A percentile compares a stretch with the other conserved stretches of the same genome.
These are phyloP conservation scores for Leptosomus discolor DNA, from an alignment of 2,113 vertebrate species.

Conservation along the genomic window DNA sequence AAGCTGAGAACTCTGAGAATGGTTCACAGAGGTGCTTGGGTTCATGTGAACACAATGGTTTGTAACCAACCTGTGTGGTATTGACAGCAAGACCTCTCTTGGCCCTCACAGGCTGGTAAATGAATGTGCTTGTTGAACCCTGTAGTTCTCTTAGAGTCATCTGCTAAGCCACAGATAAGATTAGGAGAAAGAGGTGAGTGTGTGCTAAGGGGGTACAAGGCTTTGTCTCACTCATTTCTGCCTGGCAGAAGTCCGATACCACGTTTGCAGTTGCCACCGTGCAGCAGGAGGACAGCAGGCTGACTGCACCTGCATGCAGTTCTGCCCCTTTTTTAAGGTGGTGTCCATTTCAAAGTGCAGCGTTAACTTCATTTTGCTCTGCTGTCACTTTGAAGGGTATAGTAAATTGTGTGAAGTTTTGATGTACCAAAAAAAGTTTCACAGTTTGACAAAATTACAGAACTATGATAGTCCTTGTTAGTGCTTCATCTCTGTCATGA, in stretches of 20 bases:
- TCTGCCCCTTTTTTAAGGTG: neutral
- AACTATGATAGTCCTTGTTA: neutral
- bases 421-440: neutral
- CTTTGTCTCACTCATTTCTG: conserved; percentile 4
- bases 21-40: neutral
- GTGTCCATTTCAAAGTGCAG: neutral
- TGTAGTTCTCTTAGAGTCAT: neutral
- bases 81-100: neutral
- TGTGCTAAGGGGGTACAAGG: neutral
- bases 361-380: neutral
- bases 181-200: neutral
- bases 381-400: neutral
- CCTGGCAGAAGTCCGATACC: neutral
- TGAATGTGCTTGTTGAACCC: conserved; percentile 54
- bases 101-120: neutral
- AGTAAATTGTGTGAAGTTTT: neutral
- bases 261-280: neutral
- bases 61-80: neutral
- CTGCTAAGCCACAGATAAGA: conserved; percentile 38
- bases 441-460: neutral
- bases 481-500: neutral
- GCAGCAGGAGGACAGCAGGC: neutral
- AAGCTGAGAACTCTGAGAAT: conserved; percentile 60
- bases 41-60: neutral
- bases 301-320: neutral